Evolutionary conservation across 2,797 vertebrate genomes (phyloP), one percentile per base, ranked within the genome.

Genomic region (Merluccius polli): DNA sequence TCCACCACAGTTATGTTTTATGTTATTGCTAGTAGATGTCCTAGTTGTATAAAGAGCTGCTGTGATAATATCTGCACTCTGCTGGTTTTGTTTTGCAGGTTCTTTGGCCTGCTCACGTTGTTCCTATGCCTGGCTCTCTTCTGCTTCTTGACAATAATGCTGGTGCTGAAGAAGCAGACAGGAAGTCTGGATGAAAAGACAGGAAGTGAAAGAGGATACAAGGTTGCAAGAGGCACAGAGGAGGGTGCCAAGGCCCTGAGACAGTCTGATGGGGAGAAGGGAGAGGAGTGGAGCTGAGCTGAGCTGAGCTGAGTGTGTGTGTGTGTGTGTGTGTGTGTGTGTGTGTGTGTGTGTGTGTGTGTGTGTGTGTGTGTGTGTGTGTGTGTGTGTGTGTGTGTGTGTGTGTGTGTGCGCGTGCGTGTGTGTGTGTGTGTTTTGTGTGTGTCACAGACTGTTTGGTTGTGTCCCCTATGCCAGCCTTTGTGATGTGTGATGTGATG

Each of bases 91-190:
- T 75, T 59, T 73, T 83, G 75, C 79, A 95, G 94, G 87, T 94
- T 92, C 82, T 83, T 95, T 73, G 93, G 94, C 21, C 81, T 95
- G 31, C 90, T 90, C 88, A 79, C 79, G 1, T 71, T 93, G 24
- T 95, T 94, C 9, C 73, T 93, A 29, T 88, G 85, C 3, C 91
- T 91, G 0, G 91, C 74, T 0, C 86, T 93, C 69, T 78, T 91
- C 73, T 94, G 91, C 81, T 94, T 93, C 87, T 31, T 92, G 68
- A 74, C 93, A 75, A 87, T 88, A 0, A 36, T 85, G 1, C 6
- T 93, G 27, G 82, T 93, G 24, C 87, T 94, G 71, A 78, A 52
- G 1, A 78, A 81, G 41, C 76, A 73, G 13, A 18, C 73, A 7
- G 1, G 10, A 5, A 8, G 0, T 2, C 65, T 73, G 33, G 33